Conservation (phyloP, 2,888 invertebrate species). For the Gerris lacustris region DNA sequence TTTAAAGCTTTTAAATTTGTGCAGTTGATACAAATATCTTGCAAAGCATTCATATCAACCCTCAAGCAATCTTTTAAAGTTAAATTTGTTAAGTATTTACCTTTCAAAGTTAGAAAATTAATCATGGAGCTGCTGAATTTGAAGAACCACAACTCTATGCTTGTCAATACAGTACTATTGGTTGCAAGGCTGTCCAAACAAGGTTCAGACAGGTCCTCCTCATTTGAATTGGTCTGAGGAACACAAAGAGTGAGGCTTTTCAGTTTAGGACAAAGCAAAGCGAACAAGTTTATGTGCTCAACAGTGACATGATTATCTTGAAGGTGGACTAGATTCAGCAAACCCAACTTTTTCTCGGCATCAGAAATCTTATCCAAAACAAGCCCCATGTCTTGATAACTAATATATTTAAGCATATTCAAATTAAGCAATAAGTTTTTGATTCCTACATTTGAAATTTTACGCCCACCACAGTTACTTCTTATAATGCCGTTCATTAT, state of each 20-base stretch:
- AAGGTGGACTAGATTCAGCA: slow-evolving; percentile 16
- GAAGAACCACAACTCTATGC: background rate
- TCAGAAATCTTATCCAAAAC: slow-evolving; percentile 12
- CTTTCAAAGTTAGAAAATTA: background rate
- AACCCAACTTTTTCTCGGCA: background rate
- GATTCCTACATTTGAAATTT: slow-evolving; percentile 19
- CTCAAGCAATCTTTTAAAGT: background rate
- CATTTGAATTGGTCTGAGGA: slow-evolving; percentile 5
- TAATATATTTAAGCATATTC: slow-evolving; percentile 17
- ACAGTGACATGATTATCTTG: slow-evolving; percentile 20
- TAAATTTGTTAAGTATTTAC: background rate
- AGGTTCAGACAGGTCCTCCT: background rate
- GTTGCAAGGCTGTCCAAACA: background rate
- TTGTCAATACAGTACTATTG: background rate
- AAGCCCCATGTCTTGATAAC: slow-evolving; percentile 21
- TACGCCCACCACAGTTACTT: slow-evolving; percentile 20
- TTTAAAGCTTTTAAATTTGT: background rate
- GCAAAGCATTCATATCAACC: background rate
- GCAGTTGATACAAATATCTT: background rate
- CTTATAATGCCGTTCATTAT: background rate
- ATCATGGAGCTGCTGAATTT: background rate
- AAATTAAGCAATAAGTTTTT: slow-evolving; percentile 13
- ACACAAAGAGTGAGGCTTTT: slow-evolving; percentile 16
- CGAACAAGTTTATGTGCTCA: slow-evolving; percentile 18
- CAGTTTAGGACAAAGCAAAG: slow-evolving; percentile 17